phyloP scores from a whole-genome alignment of 1,140 invertebrate genomes.

The Elymnias hypermnestra region DNA sequence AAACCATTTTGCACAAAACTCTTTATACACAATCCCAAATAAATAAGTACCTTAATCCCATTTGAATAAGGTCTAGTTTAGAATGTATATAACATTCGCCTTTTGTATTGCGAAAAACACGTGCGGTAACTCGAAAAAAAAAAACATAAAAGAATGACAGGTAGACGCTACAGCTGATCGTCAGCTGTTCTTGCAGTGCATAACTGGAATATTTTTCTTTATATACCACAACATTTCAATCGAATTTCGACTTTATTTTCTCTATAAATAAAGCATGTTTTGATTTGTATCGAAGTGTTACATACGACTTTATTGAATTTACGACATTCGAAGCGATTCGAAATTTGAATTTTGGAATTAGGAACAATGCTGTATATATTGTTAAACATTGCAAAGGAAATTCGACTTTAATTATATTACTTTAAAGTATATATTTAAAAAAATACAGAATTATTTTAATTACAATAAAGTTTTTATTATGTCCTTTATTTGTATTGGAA shows the following conservation, averaged over 20 bases:
- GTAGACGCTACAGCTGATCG: constrained; percentile 20
- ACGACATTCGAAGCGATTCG: background rate
- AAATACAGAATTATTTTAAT: background rate
- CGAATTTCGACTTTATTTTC: constrained; percentile 1
- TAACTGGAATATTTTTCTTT: constrained; percentile 5
- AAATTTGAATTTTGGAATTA: constrained; percentile 2
- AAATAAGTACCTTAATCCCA: background rate
- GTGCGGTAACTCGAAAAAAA: constrained; percentile 16
- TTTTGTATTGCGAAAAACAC: constrained; percentile 19
- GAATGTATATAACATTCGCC: constrained; percentile 12
- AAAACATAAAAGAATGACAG: constrained; percentile 20
- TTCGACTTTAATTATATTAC: background rate
- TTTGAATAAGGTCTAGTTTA: background rate
- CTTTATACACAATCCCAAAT: constrained; percentile 11
- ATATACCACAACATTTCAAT: background rate
- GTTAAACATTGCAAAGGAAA: background rate
- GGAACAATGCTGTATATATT: background rate
- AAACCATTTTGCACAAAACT: constrained; percentile 19
- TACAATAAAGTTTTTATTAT: too few relatives aligned
- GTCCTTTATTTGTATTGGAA: background rate
- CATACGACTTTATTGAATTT: background rate
- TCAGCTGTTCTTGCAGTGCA: constrained; percentile 13
- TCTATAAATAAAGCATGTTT: background rate
- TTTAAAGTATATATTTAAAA: too few relatives aligned
- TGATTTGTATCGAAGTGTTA: background rate